Conservation (phyloP, 2,888 invertebrate species). For the Himalopsyche anomala region DNA sequence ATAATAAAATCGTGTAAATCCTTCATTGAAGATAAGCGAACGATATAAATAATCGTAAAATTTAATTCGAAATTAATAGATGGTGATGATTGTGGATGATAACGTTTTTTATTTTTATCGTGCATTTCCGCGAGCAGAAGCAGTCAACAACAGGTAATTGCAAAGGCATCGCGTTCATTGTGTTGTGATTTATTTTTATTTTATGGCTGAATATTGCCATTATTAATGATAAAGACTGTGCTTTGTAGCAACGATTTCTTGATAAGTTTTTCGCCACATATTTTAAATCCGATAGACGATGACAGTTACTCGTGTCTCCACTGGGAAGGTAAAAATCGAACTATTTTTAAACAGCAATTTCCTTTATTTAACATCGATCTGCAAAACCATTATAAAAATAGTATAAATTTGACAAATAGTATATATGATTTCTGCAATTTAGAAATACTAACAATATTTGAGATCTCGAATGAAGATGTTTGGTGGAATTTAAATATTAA, state of each 20-base stretch:
- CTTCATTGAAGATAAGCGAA: no score
- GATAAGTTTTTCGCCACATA: slow-evolving; percentile 54
- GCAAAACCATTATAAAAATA: no score
- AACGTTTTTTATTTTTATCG: slow-evolving; percentile 2
- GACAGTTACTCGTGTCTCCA: slow-evolving; percentile 39
- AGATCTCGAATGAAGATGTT: no score
- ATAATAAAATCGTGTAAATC: no score
- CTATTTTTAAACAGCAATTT: no score
- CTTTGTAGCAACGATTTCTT: slow-evolving; percentile 54
- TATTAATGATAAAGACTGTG: slow-evolving; percentile 57
- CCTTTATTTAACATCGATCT: no score
- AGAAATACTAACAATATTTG: no score
- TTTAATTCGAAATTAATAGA: not conserved
- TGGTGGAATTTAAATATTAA: no score
- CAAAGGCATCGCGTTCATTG: not conserved
- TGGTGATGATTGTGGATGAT: not conserved
- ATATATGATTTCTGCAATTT: no score
- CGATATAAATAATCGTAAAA: no score
- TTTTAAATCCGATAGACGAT: slow-evolving; percentile 51
- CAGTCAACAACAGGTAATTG: not conserved
- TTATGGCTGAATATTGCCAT: slow-evolving; percentile 13
- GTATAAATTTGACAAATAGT: no score
- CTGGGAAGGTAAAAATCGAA: slow-evolving; percentile 11
- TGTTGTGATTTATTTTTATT: not conserved
- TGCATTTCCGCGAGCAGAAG: not conserved